phyloP scores from a whole-genome alignment of 2,113 vertebrate species.

The Anguilla rostrata region DNA sequence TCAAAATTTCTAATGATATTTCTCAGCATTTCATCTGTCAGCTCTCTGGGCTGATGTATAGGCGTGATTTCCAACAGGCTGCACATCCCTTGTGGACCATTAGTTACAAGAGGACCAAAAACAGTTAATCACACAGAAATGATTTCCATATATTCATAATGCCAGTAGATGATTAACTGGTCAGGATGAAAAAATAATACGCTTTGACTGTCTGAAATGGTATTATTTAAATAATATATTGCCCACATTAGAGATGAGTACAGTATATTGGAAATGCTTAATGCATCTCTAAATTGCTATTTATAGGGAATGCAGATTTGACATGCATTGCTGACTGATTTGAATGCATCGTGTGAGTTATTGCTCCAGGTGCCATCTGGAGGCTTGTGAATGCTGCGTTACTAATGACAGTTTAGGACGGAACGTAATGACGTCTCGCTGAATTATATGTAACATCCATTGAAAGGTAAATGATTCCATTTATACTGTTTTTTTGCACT shows the following conservation, averaged over 20 bases:
- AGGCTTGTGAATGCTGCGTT: background rate
- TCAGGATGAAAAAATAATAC: conserved; percentile 24
- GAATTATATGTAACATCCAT: background rate
- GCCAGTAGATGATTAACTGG: conserved; percentile 25
- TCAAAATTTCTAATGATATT: conserved; percentile 82
- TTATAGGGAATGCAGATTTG: conserved; percentile 26
- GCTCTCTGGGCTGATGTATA: conserved; percentile 80
- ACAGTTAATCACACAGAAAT: conserved; percentile 83
- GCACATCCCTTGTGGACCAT: conserved; percentile 79
- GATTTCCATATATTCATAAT: conserved; percentile 22
- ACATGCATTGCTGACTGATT: background rate
- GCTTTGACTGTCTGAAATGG: conserved; percentile 29
- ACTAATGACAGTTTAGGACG: background rate
- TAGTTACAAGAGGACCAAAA: conserved; percentile 81
- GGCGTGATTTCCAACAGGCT: conserved; percentile 81
- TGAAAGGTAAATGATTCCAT: background rate
- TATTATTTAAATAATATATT: conserved; percentile 28
- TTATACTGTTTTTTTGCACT: too few species aligned
- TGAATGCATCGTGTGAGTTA: conserved; percentile 15
- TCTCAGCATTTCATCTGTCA: conserved; percentile 85
- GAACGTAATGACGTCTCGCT: background rate
- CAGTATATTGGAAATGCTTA: conserved; percentile 15
- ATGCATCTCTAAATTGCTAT: conserved; percentile 25
- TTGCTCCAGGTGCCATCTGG: background rate
- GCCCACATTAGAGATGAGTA: background rate